These are phyloP conservation scores for Laticauda colubrina DNA, from an alignment of 2,113 vertebrate genomes.

Conservation along the genomic window DNA sequence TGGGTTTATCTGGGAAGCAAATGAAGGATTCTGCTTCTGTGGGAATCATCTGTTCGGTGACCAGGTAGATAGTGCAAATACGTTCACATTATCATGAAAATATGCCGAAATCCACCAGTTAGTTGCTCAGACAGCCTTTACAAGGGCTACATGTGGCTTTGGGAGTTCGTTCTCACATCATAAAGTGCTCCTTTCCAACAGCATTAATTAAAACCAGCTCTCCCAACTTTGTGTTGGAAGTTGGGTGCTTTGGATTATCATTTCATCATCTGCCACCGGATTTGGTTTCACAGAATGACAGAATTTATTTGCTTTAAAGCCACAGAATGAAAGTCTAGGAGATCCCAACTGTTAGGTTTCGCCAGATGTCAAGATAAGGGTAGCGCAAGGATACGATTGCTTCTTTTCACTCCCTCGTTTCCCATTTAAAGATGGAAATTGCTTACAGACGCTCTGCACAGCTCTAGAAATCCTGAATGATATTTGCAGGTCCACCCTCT, in stretches of 20 bases:
- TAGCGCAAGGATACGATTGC: too few relatives aligned
- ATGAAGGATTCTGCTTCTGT: not conserved
- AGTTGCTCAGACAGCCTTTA: not conserved
- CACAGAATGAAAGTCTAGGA: not conserved
- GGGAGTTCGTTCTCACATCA: not conserved
- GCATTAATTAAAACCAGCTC: constrained; percentile 15
- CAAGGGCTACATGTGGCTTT: not conserved
- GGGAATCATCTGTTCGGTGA: not conserved
- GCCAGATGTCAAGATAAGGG: not conserved
- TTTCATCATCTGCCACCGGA: constrained; percentile 10
- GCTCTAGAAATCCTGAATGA: not conserved
- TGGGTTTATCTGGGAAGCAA: not conserved
- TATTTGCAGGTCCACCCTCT: not conserved
- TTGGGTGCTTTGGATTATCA: not conserved
- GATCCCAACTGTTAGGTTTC: not conserved
- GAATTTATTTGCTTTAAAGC: constrained; percentile 3
- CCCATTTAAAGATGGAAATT: not conserved
- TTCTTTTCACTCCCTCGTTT: not conserved
- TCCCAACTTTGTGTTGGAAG: not conserved
- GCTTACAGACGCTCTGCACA: not conserved
- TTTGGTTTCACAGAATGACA: not conserved
- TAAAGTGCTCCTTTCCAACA: not conserved
- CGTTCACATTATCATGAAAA: not conserved
- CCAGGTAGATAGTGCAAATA: not conserved
- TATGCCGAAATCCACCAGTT: not conserved